Conservation (phyloP, 2,888 invertebrate species). For the Lacanobia oleracea region DNA sequence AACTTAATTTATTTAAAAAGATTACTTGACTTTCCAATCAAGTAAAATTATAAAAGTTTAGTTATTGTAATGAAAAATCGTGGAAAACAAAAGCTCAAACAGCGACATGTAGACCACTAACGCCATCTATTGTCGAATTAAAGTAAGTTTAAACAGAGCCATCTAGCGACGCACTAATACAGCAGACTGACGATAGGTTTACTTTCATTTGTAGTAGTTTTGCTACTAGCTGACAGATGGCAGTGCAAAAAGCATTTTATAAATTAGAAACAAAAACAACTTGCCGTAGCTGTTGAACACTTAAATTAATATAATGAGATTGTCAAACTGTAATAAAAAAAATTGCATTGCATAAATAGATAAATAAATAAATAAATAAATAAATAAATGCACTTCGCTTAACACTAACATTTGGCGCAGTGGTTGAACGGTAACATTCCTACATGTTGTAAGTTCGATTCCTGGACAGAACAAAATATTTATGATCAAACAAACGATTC, state of each 20-base stretch:
- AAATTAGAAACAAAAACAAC: neutral
- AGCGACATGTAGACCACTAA: neutral
- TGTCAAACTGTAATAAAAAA: no score
- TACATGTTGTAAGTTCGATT: conserved; percentile 13
- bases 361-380: neutral
- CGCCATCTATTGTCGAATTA: conserved; percentile 63
- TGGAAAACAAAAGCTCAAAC: neutral
- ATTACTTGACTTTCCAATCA: no score
- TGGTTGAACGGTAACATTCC: neutral
- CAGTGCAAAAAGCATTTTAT: neutral
- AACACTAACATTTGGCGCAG: neutral
- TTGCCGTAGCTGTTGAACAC: neutral
- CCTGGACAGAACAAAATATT: neutral
- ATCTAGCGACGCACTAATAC: conserved; percentile 31
- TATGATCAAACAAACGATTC: no score
- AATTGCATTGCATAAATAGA: neutral
- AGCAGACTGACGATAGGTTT: neutral
- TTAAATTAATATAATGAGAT: no score
- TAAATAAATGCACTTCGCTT: neutral
- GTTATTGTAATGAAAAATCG: no score
- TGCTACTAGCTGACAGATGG: conserved; percentile 55
- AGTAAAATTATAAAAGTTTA: no score
- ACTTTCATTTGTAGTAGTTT: conserved; percentile 14
- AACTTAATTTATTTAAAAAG: no score
- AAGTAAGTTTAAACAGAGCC: conserved; percentile 8